Base-by-base conservation (phyloP, 2,888 invertebrate genomes). In the Frankliniella intonsa region DNA sequence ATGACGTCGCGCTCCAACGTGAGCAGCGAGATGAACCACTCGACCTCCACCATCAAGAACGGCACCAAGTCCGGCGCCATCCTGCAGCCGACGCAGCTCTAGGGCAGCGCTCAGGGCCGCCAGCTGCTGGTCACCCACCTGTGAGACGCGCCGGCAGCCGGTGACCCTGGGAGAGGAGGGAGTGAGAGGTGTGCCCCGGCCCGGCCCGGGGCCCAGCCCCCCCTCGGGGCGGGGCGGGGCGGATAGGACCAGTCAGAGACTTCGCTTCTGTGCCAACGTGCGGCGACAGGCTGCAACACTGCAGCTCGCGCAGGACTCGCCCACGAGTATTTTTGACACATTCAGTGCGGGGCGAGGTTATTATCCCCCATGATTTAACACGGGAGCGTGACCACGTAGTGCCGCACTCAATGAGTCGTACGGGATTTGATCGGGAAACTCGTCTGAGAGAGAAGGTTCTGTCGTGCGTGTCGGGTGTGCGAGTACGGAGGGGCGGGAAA, bases 1-100 rank as follows among this genome's bases (percentile, higher is more conserved):
- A 87, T 90, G 84, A 90, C 85, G 27, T 85, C 85, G 27, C 85
- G 84, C 83, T 83, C 84, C 82, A 85, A 85, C 55, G 84, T 84
- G n/a, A 84, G 85, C 82, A 84, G 84, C 82, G 84, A 84, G 65
- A 81, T 83, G 81, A 84, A 83, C 49, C 84, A 84, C 81, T 81
- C 83, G 11, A 83, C 83, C 17, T 84, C 84, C 12, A 84, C 85
- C 19, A 83, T 85, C 80, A 85, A 84, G 80, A 85, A 85, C 83
- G 84, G 84, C 25, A 84, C 84, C 50, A 84, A 84, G 80, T 80
- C 83, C 82, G 65, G 62, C 69, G 11, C 69, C n/a, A 5, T 69
- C 17, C 80, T 81, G 19, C 83, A 81, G 14, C 83, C 81, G 17
- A 81, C 80, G 27, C 80, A 80, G 49, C 83, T 83, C 81, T 83